A percentile compares a stretch with the other conserved stretches of the same genome.
These are phyloP conservation scores for Phasianus colchicus DNA, from an alignment of 2,113 vertebrate genomes.

Conservation along the genomic window DNA sequence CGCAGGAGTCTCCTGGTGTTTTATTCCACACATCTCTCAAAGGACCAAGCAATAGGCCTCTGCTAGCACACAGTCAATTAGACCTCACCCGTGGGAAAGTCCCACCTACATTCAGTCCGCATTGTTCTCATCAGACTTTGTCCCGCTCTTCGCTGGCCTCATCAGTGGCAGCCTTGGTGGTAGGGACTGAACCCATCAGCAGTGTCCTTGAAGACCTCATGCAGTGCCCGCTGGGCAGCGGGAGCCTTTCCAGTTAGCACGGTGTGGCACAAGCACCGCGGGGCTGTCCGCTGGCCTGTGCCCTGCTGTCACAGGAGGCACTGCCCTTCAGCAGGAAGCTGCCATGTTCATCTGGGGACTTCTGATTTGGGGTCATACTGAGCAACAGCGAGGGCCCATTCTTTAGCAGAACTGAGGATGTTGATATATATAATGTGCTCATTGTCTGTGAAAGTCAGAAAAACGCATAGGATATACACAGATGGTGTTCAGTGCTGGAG, in stretches of 20 bases:
- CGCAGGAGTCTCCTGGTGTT: background rate
- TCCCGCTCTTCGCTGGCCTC: background rate
- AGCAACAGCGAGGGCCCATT: background rate
- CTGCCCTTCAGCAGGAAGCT: background rate
- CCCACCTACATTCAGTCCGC: background rate
- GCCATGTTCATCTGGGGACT: background rate
- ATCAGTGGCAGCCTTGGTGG: background rate
- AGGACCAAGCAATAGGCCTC: background rate
- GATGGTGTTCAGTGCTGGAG: background rate
- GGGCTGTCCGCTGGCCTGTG: background rate
- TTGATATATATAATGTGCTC: background rate
- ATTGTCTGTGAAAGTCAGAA: background rate
- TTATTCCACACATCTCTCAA: background rate
- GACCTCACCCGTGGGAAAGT: background rate
- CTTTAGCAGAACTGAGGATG: background rate
- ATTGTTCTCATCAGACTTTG: background rate
- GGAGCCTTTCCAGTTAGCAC: background rate
- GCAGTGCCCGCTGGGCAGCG: accelerated
- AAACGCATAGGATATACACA: accelerated
- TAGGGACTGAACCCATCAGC: background rate
- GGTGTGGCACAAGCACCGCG: background rate
- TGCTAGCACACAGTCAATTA: background rate
- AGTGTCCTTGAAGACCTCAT: background rate
- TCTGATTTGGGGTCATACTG: background rate
- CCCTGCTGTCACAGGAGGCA: background rate